These are phyloP conservation scores for Cossypha polioptera DNA, from an alignment of 2,797 vertebrate species.

Conservation along the genomic window DNA sequence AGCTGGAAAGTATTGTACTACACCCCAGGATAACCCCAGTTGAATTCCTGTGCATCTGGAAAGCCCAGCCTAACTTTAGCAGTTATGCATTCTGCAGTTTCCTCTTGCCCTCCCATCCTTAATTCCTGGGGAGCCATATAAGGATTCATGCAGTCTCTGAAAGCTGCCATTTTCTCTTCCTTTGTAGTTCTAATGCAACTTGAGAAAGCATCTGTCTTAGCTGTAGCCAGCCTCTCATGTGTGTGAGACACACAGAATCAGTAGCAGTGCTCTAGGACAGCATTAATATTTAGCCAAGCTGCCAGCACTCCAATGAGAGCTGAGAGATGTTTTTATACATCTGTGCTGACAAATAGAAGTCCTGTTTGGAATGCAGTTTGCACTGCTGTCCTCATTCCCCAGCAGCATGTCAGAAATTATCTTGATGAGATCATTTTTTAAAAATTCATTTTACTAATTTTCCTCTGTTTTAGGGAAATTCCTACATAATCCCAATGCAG, in stretches of 20 bases:
- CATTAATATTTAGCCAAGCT: conserved; percentile 4
- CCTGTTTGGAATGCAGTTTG: conserved; percentile 16
- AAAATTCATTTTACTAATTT: not conserved
- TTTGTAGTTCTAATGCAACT: not conserved
- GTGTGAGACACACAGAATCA: not conserved
- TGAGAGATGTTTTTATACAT: not conserved
- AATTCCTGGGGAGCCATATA: not conserved
- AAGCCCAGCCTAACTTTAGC: not conserved
- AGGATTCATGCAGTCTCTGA: not conserved
- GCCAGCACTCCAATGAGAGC: not conserved
- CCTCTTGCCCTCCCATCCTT: not conserved
- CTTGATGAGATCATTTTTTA: not conserved
- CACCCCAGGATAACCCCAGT: not conserved
- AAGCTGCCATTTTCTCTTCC: not conserved
- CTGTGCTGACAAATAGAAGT: conserved; percentile 26
- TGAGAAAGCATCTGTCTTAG: not conserved
- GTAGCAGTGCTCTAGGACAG: not conserved
- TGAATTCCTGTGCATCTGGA: not conserved
- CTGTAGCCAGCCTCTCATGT: not conserved
- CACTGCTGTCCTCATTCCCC: conserved; percentile 3
- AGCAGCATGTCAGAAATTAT: not conserved
- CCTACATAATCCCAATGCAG: not conserved
- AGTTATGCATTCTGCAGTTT: not conserved
- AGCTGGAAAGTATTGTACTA: not conserved
- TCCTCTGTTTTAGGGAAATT: not conserved